Conservation (phyloP, 2,113 vertebrate genomes). For the Opisthocomus hoazin region DNA sequence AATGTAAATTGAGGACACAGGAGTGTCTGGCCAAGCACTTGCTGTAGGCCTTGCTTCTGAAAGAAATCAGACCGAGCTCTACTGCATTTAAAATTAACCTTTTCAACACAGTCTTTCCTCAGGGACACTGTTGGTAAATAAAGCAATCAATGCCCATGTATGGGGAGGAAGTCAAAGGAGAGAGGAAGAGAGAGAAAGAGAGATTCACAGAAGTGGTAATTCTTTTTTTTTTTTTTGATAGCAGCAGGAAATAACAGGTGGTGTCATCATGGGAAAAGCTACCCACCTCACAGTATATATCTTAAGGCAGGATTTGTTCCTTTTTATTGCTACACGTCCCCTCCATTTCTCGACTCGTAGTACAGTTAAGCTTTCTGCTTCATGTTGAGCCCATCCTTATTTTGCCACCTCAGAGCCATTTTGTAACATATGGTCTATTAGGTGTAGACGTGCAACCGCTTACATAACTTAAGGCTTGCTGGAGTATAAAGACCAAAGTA, state of each 20-base stretch:
- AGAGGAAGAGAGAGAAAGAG: background rate
- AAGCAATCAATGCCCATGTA: background rate
- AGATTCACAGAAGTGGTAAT: background rate
- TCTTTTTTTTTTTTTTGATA: background rate
- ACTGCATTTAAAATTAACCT: background rate
- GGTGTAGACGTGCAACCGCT: background rate
- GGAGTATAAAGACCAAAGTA: conserved; percentile 45
- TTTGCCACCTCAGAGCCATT: background rate
- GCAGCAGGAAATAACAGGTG: background rate
- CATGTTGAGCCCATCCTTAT: background rate
- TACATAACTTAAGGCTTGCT: conserved; percentile 57
- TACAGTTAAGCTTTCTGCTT: background rate
- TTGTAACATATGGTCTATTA: conserved; percentile 18
- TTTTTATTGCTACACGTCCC: background rate
- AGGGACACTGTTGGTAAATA: background rate
- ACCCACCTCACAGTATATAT: background rate
- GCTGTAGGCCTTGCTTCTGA: background rate
- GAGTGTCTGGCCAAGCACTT: background rate
- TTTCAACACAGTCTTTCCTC: background rate
- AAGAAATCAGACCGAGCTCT: background rate
- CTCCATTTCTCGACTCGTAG: background rate
- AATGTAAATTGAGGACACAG: background rate
- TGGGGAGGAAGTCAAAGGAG: background rate
- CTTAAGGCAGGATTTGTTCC: conserved; percentile 1
- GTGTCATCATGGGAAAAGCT: background rate